Evolutionary conservation across 1,140 invertebrate genomes (phyloP).

Genomic region (Eurytemora carolleeae): DNA sequence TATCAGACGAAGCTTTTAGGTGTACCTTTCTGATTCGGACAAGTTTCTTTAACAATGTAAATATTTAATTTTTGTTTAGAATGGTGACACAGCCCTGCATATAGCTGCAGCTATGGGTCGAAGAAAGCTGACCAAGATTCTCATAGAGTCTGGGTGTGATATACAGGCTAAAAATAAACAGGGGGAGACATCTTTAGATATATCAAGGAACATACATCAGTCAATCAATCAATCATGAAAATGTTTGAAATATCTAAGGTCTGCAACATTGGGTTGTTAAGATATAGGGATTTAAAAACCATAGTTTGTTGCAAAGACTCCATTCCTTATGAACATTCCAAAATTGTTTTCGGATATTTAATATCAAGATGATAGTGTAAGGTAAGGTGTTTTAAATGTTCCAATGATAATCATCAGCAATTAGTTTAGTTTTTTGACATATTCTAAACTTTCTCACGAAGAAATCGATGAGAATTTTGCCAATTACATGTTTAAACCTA

Average conservation of each 20-base stretch:
- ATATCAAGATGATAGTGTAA: too few species aligned
- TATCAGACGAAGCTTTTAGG: not conserved
- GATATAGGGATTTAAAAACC: not conserved
- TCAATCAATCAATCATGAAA: conserved; percentile 1
- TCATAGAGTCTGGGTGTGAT: conserved; percentile 66
- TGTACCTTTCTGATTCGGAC: too few species aligned
- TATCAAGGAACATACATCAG: conserved; percentile 16
- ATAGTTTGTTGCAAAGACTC: conserved; percentile 41
- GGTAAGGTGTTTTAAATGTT: too few species aligned
- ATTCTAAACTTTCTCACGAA: too few species aligned
- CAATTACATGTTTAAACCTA: too few species aligned
- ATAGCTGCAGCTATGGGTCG: conserved; percentile 81
- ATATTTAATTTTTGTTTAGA: conserved; percentile 33
- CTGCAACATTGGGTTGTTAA: too few species aligned
- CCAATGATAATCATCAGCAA: too few species aligned
- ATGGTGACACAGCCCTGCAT: conserved; percentile 80
- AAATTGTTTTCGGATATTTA: conserved; percentile 57
- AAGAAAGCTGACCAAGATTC: conserved; percentile 68
- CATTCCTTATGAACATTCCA: conserved; percentile 63
- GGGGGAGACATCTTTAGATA: not conserved
- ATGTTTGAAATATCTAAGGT: too few species aligned
- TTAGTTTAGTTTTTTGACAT: too few species aligned
- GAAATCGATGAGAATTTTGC: too few species aligned
- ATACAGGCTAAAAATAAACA: conserved; percentile 51
- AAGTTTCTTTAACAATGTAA: not conserved